Base-by-base conservation (phyloP, 2,888 invertebrate genomes). In the Euplagia quadripunctaria region DNA sequence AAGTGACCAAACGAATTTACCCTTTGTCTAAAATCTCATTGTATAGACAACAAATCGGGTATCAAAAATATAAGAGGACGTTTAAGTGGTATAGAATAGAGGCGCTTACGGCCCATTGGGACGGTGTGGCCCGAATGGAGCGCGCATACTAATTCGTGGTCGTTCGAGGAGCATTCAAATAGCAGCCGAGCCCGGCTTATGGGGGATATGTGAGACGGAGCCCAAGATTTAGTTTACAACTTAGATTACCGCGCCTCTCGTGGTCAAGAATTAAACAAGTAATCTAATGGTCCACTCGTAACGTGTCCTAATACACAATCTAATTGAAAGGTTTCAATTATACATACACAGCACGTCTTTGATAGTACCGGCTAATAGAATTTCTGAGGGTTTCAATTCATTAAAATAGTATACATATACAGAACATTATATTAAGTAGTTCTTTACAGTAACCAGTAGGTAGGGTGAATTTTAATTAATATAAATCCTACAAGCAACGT, bases 251-350 rank as follows among this genome's bases (percentile, higher is more conserved):
- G 83, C 69, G 65, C 71, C 85, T 83, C 87, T 90, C 91, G 94
- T 94, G 95, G 95, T 95, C 95, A 95, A 95, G 94, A 95, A 94
- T 95, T 94, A 95, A 94, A 93, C 94, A 93, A 94, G 92, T 93
- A 91, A 92, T 91, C 89, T 92, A 91, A 92, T 91, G 89, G 90
- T 83, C 85, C 86, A 89, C 91, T 91, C 88, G 92, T 92, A 89
- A 90, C 86, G 85, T 82, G 86, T 79, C 85, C 89, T 83, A 80
- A 82, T 84, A 84, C 88, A 88, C 88, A 82, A 86, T 85, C 82
- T 87, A 89, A 90, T 91, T 89, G 85, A 87, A 88, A 88, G 86
- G 86, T 85, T 89, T 89, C 88, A 89, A 92, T 92, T 92, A 89
- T 78, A 82, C 78, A 81, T 75, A 78, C 79, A 76, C 74, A 69